Conservation (phyloP, 2,888 invertebrate genomes). For the Drosophila affinis region DNA sequence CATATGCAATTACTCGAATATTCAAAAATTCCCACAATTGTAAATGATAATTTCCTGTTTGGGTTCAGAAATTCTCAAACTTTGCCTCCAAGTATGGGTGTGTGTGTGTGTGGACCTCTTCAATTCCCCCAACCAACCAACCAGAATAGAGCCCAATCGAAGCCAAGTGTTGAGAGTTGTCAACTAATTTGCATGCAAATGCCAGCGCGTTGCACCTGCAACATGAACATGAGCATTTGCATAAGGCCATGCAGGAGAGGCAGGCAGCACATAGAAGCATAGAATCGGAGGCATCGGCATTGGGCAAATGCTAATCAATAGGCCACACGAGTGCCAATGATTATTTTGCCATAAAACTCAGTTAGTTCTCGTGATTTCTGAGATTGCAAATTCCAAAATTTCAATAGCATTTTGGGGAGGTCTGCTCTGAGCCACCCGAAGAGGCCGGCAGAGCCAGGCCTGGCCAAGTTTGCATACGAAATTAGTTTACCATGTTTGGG, state of each 20-base stretch:
- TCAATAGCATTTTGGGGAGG: slow-evolving; percentile 65
- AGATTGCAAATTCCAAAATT: slow-evolving; percentile 56
- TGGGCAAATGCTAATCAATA: slow-evolving; percentile 73
- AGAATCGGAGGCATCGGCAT: slow-evolving; percentile 1
- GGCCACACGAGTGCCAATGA: slow-evolving; percentile 77
- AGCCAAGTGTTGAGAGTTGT: slow-evolving; percentile 49
- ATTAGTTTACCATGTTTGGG: slow-evolving; percentile 75
- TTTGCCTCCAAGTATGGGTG: slow-evolving; percentile 3
- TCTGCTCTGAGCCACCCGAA: slow-evolving; percentile 28
- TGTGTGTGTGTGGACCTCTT: neutral
- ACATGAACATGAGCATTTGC: slow-evolving; percentile 69
- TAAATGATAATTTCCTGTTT: neutral
- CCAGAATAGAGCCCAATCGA: slow-evolving; percentile 24
- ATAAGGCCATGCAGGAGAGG: slow-evolving; percentile 56
- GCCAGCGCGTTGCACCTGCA: slow-evolving; percentile 75
- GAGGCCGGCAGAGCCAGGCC: slow-evolving; percentile 14
- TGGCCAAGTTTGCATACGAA: slow-evolving; percentile 73
- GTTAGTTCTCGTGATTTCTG: slow-evolving; percentile 66
- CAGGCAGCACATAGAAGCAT: slow-evolving; percentile 2
- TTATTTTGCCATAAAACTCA: slow-evolving; percentile 77
- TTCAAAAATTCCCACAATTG: neutral
- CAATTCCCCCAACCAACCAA: too few relatives aligned
- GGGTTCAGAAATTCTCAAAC: too few relatives aligned
- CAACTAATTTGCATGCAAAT: slow-evolving; percentile 76
- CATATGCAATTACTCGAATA: neutral